Evolutionary conservation across 2,113 vertebrate genomes (phyloP).

Genomic region (Perca flavescens): DNA sequence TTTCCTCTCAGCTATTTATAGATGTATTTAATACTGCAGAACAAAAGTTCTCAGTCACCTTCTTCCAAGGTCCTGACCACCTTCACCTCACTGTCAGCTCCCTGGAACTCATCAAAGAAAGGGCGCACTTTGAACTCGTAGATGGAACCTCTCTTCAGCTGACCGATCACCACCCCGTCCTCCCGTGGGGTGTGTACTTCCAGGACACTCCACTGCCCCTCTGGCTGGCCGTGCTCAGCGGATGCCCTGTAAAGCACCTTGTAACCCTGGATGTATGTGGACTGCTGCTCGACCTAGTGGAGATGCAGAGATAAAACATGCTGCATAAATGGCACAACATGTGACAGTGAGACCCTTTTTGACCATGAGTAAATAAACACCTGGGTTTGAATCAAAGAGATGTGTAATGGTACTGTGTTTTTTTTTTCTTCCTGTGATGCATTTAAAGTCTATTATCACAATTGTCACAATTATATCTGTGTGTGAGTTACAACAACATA

Average conservation of each 20-base stretch:
- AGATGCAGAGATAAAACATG: background rate
- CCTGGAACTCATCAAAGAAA: slow-evolving; percentile 98
- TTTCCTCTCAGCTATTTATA: background rate
- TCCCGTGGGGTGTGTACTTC: slow-evolving; percentile 89
- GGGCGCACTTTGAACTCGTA: slow-evolving; percentile 96
- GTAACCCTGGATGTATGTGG: slow-evolving; percentile 94
- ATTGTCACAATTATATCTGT: background rate
- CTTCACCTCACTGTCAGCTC: slow-evolving; percentile 94
- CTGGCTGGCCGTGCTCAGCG: slow-evolving; percentile 81
- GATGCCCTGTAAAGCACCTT: slow-evolving; percentile 90
- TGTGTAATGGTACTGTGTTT: background rate
- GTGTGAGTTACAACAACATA: slow-evolving; percentile 15
- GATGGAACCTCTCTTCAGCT: slow-evolving; percentile 91
- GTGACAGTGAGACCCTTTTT: background rate
- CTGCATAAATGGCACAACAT: background rate
- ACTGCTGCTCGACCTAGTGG: slow-evolving; percentile 92
- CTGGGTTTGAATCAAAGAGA: background rate
- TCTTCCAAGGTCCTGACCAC: slow-evolving; percentile 94
- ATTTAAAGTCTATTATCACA: background rate
- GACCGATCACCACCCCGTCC: slow-evolving; percentile 88
- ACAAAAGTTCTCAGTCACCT: slow-evolving; percentile 78
- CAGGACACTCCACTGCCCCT: slow-evolving; percentile 90
- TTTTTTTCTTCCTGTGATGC: background rate
- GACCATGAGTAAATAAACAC: background rate
- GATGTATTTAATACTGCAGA: background rate